A percentile compares a stretch with the other conserved stretches of the same genome.
Conservation (phyloP, 2,888 invertebrate species). For the Dione juno region DNA sequence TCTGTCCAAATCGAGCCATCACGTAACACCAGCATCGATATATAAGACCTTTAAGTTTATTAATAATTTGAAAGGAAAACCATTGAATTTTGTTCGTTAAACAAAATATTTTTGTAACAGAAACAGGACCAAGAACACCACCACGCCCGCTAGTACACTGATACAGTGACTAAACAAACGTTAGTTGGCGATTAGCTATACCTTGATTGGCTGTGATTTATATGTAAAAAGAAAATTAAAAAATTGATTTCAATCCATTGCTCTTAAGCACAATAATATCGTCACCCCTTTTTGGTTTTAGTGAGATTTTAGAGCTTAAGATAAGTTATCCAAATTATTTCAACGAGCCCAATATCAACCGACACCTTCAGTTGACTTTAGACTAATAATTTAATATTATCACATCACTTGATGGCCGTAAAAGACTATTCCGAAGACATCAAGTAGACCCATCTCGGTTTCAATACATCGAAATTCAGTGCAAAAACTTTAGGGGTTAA, state of each 20-base stretch:
- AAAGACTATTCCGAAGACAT: conserved; percentile 1
- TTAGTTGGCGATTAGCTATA: background rate
- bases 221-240: background rate
- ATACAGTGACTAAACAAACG: background rate
- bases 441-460: background rate
- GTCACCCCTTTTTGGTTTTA: conserved; percentile 5
- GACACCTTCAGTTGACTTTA: too few relatives aligned
- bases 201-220: background rate
- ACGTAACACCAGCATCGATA: background rate
- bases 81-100: background rate
- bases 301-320: background rate
- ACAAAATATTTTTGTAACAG: background rate
- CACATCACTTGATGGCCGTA: conserved; percentile 17
- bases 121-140: too few relatives aligned
- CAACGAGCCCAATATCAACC: background rate
- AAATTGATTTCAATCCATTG: background rate
- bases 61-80: background rate
- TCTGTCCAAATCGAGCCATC: background rate
- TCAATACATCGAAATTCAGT: conserved; percentile 1
- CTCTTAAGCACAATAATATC: background rate
- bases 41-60: background rate
- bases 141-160: background rate
- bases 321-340: background rate
- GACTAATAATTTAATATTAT: conserved; percentile 1
- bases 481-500: conserved; percentile 10